Base-by-base conservation (phyloP, 2,888 invertebrate genomes). In the Pyrochroa serraticornis region DNA sequence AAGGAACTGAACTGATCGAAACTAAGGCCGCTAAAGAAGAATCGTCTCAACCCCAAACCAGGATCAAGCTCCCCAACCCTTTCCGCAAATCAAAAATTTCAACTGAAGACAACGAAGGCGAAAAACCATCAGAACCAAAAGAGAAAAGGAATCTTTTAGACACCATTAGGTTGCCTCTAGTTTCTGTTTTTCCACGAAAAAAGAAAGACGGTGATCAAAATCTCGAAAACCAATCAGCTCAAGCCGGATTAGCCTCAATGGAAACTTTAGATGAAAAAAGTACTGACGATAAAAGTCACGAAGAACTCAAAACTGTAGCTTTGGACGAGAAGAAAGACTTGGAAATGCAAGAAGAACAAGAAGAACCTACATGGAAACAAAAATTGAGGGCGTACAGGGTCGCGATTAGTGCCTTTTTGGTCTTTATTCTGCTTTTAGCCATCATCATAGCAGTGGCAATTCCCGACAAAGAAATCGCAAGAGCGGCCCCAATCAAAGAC, bases 221-320 rank as follows among this genome's bases (percentile, higher is more conserved):
- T 71, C 55, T 76, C 61, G 69, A 80, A 71, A 72, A 67, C 49
- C 82, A 69, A 48, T 63, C 62, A 78, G 82, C 71, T 5, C 85
- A 86, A 73, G 90, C 90, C 5, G 87, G 90, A 12, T 81, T 92
- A 46, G 92, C 92, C 1, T 92, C 92, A 5, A 88, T 90, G 84
- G 92, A 92, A 77, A 92, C 92, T 0, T 80, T 92, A 39, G 92
- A 91, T 72, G 92, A 92, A 68, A 87, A 87, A 65, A 78, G 83
- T 10, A 82, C 86, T 50, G 84, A 86, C 9, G 88, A 87, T 51
- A 85, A 85, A 58, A 82, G 80, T 61, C 87, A 87, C 71, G 90
- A 89, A 73, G 91, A 89, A 30, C 83, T 91, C 82, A 90, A 90
- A 75, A 90, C 85, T 67, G 83, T 91, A 5, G 87, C 89, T 74